These are phyloP conservation scores for Semnornis frantzii DNA, from an alignment of 2,113 vertebrate species.

Conservation along the genomic window DNA sequence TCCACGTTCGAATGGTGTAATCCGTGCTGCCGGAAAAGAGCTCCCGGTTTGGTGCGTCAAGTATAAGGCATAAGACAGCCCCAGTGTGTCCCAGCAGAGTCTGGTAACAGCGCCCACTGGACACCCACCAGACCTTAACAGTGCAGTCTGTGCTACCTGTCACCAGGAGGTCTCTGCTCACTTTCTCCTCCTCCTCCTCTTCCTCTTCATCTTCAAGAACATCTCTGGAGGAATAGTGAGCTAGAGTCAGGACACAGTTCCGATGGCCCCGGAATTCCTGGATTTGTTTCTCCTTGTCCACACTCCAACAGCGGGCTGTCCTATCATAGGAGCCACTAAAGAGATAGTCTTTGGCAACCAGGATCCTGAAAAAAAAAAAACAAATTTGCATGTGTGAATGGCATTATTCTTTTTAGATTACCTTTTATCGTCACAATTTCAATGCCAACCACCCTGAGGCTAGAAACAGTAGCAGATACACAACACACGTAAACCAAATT, in stretches of 20 bases:
- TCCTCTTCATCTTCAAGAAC: conserved; percentile 65
- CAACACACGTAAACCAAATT: not conserved
- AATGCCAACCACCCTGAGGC: not conserved
- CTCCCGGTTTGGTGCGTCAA: conserved; percentile 73
- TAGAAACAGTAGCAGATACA: not conserved
- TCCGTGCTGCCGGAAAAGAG: conserved; percentile 84
- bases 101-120: conserved; percentile 81
- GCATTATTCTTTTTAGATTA: not conserved
- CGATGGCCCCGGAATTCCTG: conserved; percentile 82
- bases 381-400: not conserved
- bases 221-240: conserved; percentile 77
- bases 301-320: conserved; percentile 79
- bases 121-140: conserved; percentile 83
- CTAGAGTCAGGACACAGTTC: conserved; percentile 81
- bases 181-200: conserved; percentile 50
- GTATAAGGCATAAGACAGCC: conserved; percentile 79
- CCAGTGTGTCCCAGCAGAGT: conserved; percentile 83
- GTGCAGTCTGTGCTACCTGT: conserved; percentile 84
- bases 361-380: conserved; percentile 66
- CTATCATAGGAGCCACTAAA: conserved; percentile 85
- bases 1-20: conserved; percentile 81
- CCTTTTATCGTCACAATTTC: not conserved
- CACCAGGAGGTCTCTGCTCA: conserved; percentile 79
- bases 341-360: conserved; percentile 77
- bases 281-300: conserved; percentile 76